A percentile compares a stretch with the other conserved stretches of the same genome.
phyloP scores from a whole-genome alignment of 2,797 vertebrate genomes.

The Gouania willdenowi region DNA sequence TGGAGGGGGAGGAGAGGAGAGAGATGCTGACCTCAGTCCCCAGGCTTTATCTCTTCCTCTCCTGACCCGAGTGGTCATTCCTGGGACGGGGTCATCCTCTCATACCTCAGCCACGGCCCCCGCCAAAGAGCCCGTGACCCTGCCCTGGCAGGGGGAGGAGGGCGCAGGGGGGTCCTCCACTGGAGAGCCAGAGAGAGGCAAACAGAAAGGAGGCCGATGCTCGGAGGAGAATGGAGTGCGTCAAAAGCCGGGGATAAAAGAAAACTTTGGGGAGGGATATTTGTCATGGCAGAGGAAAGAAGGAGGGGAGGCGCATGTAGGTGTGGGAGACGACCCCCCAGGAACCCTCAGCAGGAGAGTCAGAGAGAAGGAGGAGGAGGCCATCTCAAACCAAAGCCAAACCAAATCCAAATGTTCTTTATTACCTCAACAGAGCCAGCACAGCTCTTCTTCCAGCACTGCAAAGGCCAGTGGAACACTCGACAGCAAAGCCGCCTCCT shows the following conservation, averaged over 20 bases:
- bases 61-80: constrained; percentile 63
- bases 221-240: constrained; percentile 61
- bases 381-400: constrained; percentile 99
- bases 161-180: constrained; percentile 63
- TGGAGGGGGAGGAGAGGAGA: constrained; percentile 74
- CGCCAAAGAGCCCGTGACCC: constrained; percentile 70
- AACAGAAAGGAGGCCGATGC: constrained; percentile 75
- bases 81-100: constrained; percentile 69
- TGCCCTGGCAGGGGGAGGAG: constrained; percentile 55
- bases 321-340: constrained; percentile 78
- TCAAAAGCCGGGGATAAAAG: constrained; percentile 52
- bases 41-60: constrained; percentile 80
- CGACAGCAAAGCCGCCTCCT: constrained; percentile 77
- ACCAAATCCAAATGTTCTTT: constrained; percentile 99
- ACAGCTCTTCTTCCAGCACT: constrained; percentile 88
- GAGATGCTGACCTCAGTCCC: constrained; percentile 67
- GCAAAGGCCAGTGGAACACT: constrained; percentile 78
- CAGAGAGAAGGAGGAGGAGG: constrained; percentile 85
- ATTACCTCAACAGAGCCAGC: constrained; percentile 94
- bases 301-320: constrained; percentile 66
- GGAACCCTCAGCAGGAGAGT: constrained; percentile 69
- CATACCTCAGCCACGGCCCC: constrained; percentile 68
- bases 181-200: constrained; percentile 72
- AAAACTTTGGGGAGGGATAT: constrained; percentile 46
- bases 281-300: constrained; percentile 56